These are phyloP conservation scores for Lethrus apterus DNA, from an alignment of 1,140 invertebrate species.

Conservation along the genomic window DNA sequence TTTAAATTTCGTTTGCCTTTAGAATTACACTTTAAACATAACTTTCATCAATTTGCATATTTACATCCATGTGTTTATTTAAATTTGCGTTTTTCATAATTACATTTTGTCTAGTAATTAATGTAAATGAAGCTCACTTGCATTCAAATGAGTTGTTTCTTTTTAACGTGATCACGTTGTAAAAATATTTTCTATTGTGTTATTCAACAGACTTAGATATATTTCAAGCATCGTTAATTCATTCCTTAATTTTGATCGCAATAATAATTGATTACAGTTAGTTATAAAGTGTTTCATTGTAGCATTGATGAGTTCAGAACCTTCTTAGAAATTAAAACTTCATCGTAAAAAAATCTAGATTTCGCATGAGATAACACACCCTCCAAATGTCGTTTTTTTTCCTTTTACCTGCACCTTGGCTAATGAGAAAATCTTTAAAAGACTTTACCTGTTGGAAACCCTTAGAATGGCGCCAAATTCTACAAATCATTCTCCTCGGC, in stretches of 20 bases:
- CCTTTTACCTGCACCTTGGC: slow-evolving; percentile 22
- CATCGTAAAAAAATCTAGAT: slow-evolving; percentile 25
- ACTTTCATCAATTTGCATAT: too few relatives aligned
- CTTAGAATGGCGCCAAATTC: slow-evolving; percentile 25
- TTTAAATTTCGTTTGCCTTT: too few relatives aligned
- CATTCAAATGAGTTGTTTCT: too few relatives aligned
- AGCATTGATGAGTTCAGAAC: slow-evolving; percentile 6
- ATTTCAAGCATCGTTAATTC: too few relatives aligned
- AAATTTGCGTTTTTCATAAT: too few relatives aligned
- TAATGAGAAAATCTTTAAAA: slow-evolving; percentile 28
- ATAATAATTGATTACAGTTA: slow-evolving; percentile 10
- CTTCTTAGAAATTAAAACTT: slow-evolving; percentile 15
- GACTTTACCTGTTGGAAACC: slow-evolving; percentile 22
- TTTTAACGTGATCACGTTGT: too few relatives aligned
- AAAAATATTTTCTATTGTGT: too few relatives aligned
- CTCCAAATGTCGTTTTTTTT: slow-evolving; percentile 18
- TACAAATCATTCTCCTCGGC: slow-evolving; percentile 13
- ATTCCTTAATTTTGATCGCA: slow-evolving; percentile 1
- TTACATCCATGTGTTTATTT: too few relatives aligned
- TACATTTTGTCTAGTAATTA: too few relatives aligned
- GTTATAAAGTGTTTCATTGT: slow-evolving; percentile 9
- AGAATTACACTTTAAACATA: too few relatives aligned
- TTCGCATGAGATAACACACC: slow-evolving; percentile 27
- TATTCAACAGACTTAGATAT: too few relatives aligned
- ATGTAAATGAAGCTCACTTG: too few relatives aligned